Evolutionary conservation across 2,797 vertebrate species (phyloP).

Genomic region (Sebastes diaconus): DNA sequence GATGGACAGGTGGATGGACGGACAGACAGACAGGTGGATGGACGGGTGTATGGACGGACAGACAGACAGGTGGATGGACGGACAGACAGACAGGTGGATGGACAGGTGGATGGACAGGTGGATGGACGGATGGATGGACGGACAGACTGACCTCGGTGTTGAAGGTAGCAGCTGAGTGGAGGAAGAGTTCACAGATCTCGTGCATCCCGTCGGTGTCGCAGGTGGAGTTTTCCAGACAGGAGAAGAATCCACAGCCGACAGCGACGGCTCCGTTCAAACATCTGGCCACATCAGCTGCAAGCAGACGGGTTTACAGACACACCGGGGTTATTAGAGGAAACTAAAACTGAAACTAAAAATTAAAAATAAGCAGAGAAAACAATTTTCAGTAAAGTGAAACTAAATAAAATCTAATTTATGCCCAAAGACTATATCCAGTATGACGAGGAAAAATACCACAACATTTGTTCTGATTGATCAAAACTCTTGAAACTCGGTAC

Average conservation of each 20-base stretch:
- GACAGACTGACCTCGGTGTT: conserved; percentile 89
- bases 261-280: conserved; percentile 90
- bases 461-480: too few species aligned
- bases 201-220: conserved; percentile 96
- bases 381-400: too few species aligned
- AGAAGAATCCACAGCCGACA: conserved; percentile 94
- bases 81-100: not conserved
- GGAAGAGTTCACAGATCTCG: conserved; percentile 94
- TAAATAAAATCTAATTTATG: too few species aligned
- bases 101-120: too few species aligned
- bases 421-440: too few species aligned
- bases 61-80: not conserved
- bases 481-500: too few species aligned
- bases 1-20: too few species aligned
- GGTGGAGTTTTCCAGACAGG: conserved; percentile 97
- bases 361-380: too few species aligned
- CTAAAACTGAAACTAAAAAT: too few species aligned
- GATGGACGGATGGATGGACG: accelerated
- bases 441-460: too few species aligned
- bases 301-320: not conserved
- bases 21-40: not conserved
- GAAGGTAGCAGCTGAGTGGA: conserved; percentile 92
- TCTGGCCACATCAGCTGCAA: conserved; percentile 90
- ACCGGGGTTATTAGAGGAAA: too few species aligned
- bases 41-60: not conserved